These are phyloP conservation scores for Eciton burchellii DNA, from an alignment of 1,140 invertebrate genomes.

Conservation along the genomic window DNA sequence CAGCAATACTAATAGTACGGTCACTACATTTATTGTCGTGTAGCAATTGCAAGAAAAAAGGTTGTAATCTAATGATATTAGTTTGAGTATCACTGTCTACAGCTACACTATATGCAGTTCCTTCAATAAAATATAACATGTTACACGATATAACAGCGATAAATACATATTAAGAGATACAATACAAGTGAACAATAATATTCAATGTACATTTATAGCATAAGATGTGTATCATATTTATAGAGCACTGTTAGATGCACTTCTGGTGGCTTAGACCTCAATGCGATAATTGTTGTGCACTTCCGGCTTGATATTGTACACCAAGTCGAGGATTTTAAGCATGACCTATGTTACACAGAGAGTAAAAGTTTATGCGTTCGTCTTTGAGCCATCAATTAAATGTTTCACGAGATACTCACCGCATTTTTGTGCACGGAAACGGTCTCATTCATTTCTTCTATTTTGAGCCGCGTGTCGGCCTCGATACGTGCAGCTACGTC, in stretches of 20 bases:
- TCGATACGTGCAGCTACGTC: slow-evolving; percentile 96
- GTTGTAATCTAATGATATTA: slow-evolving; percentile 71
- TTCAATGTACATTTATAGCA: slow-evolving; percentile 80
- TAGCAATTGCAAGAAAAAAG: slow-evolving; percentile 65
- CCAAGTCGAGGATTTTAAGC: slow-evolving; percentile 92
- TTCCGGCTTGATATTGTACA: slow-evolving; percentile 96
- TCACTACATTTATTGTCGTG: slow-evolving; percentile 78
- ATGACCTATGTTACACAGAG: slow-evolving; percentile 88
- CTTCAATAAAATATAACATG: slow-evolving; percentile 60
- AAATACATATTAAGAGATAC: slow-evolving; percentile 76
- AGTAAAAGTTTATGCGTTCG: slow-evolving; percentile 45
- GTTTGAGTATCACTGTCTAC: slow-evolving; percentile 77
- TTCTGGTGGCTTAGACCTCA: slow-evolving; percentile 76
- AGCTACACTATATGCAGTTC: slow-evolving; percentile 74
- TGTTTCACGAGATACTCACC: slow-evolving; percentile 85
- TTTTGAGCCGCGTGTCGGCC: slow-evolving; percentile 93
- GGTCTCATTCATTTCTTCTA: slow-evolving; percentile 94
- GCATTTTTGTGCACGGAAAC: slow-evolving; percentile 91
- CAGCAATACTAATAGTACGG: slow-evolving; percentile 61
- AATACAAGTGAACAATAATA: slow-evolving; percentile 72
- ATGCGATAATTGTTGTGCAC: slow-evolving; percentile 93
- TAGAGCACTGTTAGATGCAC: slow-evolving; percentile 53
- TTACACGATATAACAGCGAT: slow-evolving; percentile 69
- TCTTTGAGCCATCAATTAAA: slow-evolving; percentile 8
- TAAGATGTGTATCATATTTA: slow-evolving; percentile 75